A percentile compares a stretch with the other conserved stretches of the same genome.
These are phyloP conservation scores for Macroteleia sp. DNA, from an alignment of 2,888 invertebrate species.

Conservation along the genomic window DNA sequence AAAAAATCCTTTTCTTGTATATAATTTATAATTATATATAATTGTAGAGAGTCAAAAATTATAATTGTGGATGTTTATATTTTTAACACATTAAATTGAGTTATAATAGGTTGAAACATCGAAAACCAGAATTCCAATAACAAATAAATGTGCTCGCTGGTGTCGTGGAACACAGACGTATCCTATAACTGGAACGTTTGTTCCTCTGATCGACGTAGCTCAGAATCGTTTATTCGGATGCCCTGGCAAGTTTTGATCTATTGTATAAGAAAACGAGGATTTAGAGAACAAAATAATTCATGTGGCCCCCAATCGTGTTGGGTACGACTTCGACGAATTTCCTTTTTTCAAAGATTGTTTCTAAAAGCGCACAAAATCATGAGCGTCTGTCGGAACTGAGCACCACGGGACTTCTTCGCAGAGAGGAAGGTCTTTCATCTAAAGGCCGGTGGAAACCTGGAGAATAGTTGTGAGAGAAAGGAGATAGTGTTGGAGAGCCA, in stretches of 20 bases:
- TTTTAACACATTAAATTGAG: no score
- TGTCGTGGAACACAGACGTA: neutral
- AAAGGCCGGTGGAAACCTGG: conserved; percentile 68
- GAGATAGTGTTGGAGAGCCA: conserved; percentile 72
- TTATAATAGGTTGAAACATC: neutral
- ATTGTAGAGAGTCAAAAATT: no score
- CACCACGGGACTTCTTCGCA: conserved; percentile 62
- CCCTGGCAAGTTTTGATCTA: neutral
- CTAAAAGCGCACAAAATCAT: conserved; percentile 41
- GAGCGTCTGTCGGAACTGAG: conserved; percentile 56
- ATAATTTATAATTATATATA: no score
- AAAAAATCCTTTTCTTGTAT: no score
- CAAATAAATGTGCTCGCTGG: neutral
- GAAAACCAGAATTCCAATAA: neutral
- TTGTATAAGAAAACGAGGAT: conserved; percentile 14
- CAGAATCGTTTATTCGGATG: conserved; percentile 1
- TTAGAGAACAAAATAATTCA: conserved; percentile 14
- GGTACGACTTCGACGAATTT: conserved; percentile 27
- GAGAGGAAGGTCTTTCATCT: conserved; percentile 65
- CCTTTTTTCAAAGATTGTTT: conserved; percentile 16
- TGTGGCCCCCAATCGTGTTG: neutral
- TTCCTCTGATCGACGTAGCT: neutral
- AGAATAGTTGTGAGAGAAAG: conserved; percentile 68
- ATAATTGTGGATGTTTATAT: no score
- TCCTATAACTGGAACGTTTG: neutral